Percentiles rank a stretch among this genome's conserved stretches.
phyloP scores from a whole-genome alignment of 2,888 invertebrate genomes.

The Nudaria mundana region DNA sequence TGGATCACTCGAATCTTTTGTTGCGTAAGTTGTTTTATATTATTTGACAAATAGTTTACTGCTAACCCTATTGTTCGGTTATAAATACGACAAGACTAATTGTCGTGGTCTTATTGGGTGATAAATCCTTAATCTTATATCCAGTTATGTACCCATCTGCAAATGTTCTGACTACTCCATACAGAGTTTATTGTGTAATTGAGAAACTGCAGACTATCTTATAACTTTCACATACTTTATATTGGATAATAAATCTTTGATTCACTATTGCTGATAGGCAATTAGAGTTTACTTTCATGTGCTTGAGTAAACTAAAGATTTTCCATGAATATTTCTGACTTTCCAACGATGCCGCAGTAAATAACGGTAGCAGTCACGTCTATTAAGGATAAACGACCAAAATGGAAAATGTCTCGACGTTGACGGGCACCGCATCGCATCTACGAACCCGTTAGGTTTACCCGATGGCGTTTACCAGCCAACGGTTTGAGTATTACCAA shows the following conservation, averaged over 20 bases:
- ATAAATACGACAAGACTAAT: no score
- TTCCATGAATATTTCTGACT: conserved; percentile 2
- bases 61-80: no score
- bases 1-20: conserved; percentile 27
- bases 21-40: conserved; percentile 52
- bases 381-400: conserved; percentile 34
- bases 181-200: no score
- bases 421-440: conserved; percentile 27
- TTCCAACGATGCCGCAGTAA: conserved; percentile 13
- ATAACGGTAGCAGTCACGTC: conserved; percentile 17
- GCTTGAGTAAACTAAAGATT: not conserved
- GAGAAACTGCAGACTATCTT: no score
- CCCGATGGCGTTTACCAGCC: conserved; percentile 29
- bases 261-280: no score
- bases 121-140: no score
- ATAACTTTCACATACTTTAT: no score
- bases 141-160: no score
- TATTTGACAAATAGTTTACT: conserved; percentile 41
- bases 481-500: conserved; percentile 17
- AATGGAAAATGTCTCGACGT: conserved; percentile 35
- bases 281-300: not conserved
- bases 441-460: conserved; percentile 34
- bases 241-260: no score
- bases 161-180: no score
- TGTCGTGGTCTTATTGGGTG: no score